A percentile compares a stretch with the other conserved stretches of the same genome.
Conservation (phyloP, 2,797 vertebrate species). For the Diglossa cyanea region DNA sequence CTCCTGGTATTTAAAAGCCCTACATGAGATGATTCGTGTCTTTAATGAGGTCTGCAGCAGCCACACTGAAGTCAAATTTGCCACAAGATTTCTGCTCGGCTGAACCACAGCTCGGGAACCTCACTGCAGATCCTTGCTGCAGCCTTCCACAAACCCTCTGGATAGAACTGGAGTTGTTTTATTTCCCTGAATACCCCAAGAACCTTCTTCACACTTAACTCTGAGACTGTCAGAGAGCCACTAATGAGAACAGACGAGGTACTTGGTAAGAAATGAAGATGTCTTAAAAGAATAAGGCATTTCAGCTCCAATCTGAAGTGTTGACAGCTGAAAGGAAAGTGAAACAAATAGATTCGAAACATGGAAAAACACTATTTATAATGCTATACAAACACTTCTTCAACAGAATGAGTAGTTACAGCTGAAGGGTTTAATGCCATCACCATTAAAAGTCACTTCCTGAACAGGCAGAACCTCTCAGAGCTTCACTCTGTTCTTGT, state of each 20-base stretch:
- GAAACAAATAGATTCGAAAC: conserved; percentile 54
- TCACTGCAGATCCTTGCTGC: neutral
- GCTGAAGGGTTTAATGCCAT: conserved; percentile 19
- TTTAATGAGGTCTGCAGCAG: neutral
- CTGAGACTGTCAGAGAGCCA: neutral
- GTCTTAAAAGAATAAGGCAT: neutral
- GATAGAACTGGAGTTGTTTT: neutral
- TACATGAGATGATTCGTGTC: neutral
- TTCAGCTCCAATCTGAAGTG: conserved; percentile 24
- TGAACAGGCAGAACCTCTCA: neutral
- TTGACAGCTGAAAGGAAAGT: conserved; percentile 60
- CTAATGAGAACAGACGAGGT: conserved; percentile 6
- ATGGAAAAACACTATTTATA: conserved; percentile 30
- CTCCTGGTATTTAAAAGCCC: neutral
- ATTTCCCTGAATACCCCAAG: neutral
- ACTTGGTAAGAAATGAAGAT: neutral
- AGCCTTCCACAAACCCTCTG: neutral
- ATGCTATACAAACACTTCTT: conserved; percentile 22
- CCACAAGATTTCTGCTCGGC: neutral
- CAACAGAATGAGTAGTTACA: conserved; percentile 5
- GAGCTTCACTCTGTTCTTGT: neutral
- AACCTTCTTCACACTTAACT: neutral
- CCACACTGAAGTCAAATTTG: neutral
- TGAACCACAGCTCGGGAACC: neutral
- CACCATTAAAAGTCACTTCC: neutral